Percentiles rank a stretch among this genome's conserved stretches.
phyloP scores from a whole-genome alignment of 2,888 invertebrate genomes.

The Leucophenga montana region DNA sequence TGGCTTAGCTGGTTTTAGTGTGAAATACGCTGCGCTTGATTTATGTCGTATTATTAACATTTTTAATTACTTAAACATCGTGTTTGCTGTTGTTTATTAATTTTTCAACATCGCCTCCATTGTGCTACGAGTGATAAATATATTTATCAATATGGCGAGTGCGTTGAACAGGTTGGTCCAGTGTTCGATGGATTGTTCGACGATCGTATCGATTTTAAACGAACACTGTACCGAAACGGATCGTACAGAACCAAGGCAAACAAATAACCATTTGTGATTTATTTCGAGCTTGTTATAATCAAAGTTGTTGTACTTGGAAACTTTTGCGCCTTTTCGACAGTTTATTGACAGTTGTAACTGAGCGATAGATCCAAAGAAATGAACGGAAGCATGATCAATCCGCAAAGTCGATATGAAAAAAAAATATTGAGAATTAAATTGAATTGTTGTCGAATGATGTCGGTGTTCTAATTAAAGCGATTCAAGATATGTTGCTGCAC shows the following conservation, averaged over 20 bases:
- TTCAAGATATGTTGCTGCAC: no score
- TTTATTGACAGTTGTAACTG: background rate
- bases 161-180: background rate
- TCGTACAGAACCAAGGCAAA: background rate
- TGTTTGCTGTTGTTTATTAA: slow-evolving; percentile 70
- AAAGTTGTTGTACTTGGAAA: background rate
- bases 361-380: no score
- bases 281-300: slow-evolving; percentile 3
- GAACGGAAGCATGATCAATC: no score
- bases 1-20: slow-evolving; percentile 50
- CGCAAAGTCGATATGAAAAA: no score
- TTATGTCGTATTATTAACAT: slow-evolving; percentile 70
- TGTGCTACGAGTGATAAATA: slow-evolving; percentile 59
- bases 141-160: slow-evolving; percentile 64
- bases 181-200: background rate
- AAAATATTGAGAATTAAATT: no score
- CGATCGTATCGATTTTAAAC: slow-evolving; percentile 20
- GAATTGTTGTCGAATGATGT: no score
- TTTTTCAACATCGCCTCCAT: slow-evolving; percentile 55
- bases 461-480: no score
- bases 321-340: slow-evolving; percentile 29
- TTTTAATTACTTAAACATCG: slow-evolving; percentile 70
- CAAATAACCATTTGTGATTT: slow-evolving; percentile 11
- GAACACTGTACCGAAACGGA: background rate
- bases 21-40: slow-evolving; percentile 52